A percentile compares a stretch with the other conserved stretches of the same genome.
Evolutionary conservation across 2,113 vertebrate genomes (phyloP).

Genomic region (Grammomys surdaster): DNA sequence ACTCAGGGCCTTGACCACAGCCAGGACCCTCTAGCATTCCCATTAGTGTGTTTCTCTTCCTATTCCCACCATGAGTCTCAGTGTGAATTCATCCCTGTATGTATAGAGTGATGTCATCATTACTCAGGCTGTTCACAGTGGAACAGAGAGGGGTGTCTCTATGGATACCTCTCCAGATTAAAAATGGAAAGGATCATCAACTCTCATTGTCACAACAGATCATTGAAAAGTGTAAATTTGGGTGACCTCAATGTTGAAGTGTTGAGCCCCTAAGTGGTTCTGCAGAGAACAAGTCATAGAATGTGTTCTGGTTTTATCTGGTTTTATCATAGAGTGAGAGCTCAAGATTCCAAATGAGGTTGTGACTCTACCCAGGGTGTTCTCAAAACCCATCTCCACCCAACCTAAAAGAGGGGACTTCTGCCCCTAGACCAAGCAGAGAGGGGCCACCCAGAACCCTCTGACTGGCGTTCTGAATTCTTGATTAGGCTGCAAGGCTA

Average conservation of each 20-base stretch:
- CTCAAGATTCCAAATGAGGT: too few relatives aligned
- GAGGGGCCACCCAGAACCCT: too few relatives aligned
- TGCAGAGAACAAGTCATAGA: background rate
- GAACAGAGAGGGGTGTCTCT: background rate
- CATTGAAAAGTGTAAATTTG: background rate
- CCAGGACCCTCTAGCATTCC: background rate
- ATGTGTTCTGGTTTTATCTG: background rate
- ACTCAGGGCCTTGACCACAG: background rate
- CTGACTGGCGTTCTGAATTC: too few relatives aligned
- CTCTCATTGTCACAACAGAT: background rate
- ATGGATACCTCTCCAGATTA: background rate
- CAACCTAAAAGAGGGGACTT: too few relatives aligned
- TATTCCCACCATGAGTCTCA: background rate
- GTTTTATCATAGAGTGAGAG: background rate
- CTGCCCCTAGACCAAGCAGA: too few relatives aligned
- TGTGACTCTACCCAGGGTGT: too few relatives aligned
- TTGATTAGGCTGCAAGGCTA: too few relatives aligned
- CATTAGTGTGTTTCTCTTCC: background rate
- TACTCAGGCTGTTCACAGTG: background rate
- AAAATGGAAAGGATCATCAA: background rate
- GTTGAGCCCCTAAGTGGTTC: background rate
- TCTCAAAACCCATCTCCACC: too few relatives aligned
- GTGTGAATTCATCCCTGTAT: background rate
- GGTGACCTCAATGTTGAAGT: background rate
- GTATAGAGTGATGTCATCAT: background rate